Evolutionary conservation across 2,113 vertebrate genomes (phyloP).

Genomic region (Platycercus adscitus): DNA sequence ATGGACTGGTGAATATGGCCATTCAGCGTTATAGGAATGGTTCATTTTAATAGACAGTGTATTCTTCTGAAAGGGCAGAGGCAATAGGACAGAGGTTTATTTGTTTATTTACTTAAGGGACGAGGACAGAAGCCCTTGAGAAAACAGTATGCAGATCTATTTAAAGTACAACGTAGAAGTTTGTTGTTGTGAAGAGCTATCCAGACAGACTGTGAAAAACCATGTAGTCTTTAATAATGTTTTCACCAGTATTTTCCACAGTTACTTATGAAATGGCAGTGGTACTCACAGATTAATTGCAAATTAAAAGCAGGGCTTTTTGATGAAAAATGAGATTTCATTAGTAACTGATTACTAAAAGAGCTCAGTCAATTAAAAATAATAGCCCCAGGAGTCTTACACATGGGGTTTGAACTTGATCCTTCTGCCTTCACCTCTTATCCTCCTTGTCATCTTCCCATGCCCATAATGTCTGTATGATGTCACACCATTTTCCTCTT

Average conservation of each 20-base stretch:
- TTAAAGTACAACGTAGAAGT: background rate
- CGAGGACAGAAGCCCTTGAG: background rate
- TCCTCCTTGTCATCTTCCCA: background rate
- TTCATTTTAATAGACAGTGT: constrained; percentile 4
- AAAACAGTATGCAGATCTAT: background rate
- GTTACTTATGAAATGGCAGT: background rate
- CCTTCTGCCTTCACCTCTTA: background rate
- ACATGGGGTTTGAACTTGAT: background rate
- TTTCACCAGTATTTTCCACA: background rate
- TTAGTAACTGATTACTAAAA: constrained; percentile 13
- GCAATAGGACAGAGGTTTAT: background rate
- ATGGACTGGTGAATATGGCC: background rate
- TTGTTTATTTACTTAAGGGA: constrained; percentile 31
- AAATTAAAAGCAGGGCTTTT: constrained; percentile 1
- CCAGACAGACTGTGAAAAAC: background rate
- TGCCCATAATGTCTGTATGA: background rate
- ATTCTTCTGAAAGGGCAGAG: constrained; percentile 4
- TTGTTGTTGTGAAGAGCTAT: background rate
- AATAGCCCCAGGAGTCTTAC: background rate
- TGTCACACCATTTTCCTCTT: background rate
- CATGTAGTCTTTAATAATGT: background rate
- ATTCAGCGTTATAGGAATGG: background rate
- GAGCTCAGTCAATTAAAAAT: background rate
- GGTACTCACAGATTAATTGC: background rate
- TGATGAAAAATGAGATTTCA: constrained; percentile 10